Conservation (phyloP, 2,888 invertebrate species). For the Ectemnius lituratus region DNA sequence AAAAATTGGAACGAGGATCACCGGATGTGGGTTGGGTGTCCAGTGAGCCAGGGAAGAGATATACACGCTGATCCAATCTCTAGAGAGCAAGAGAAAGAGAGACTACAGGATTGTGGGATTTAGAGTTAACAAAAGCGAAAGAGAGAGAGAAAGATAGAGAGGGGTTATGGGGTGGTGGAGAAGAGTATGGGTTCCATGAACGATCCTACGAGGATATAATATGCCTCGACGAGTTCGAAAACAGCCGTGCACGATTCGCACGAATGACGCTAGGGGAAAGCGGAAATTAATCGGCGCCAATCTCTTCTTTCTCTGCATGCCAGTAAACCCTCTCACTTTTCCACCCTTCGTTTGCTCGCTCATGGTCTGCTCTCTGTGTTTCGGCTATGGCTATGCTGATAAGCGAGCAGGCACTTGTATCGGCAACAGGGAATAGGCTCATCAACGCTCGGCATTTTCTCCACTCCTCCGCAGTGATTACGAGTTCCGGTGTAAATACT, state of each 20-base stretch:
- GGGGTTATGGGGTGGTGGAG: constrained; percentile 8
- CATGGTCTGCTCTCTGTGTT: neutral
- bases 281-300: constrained; percentile 50
- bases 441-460: too few species aligned
- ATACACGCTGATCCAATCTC: too few species aligned
- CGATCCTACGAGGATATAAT: constrained; percentile 42
- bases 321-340: constrained; percentile 14
- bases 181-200: constrained; percentile 3
- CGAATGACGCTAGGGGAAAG: constrained; percentile 28
- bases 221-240: constrained; percentile 49
- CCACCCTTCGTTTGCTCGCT: too few species aligned
- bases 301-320: constrained; percentile 31
- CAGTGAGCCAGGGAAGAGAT: too few species aligned
- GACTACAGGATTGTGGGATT: neutral
- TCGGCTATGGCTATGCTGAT: neutral
- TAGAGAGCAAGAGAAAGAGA: neutral
- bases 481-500: neutral
- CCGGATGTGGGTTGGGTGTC: too few species aligned
- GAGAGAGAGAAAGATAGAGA: constrained; percentile 2
- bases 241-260: constrained; percentile 43
- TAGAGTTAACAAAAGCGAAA: neutral
- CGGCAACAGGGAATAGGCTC: neutral
- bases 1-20: too few species aligned
- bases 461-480: neutral
- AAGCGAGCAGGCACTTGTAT: neutral